Percentiles rank a stretch among this genome's conserved stretches.
These are phyloP conservation scores for Urosaurus nigricauda DNA, from an alignment of 2,797 vertebrate species.

Conservation along the genomic window DNA sequence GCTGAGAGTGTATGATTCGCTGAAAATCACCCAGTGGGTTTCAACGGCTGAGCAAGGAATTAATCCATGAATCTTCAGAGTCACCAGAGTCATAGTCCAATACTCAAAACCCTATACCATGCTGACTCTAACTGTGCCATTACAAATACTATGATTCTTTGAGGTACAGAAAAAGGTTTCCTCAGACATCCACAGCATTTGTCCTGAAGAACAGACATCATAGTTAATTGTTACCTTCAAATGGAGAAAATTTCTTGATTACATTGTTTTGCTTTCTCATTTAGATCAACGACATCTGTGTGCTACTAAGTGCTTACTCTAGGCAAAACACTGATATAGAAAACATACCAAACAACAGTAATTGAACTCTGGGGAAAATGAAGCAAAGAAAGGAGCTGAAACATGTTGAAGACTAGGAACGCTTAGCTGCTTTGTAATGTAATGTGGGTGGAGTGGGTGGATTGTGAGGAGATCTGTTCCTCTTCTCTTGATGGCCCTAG, in stretches of 20 bases:
- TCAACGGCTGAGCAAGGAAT: too few species aligned
- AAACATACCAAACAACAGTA: constrained; percentile 36
- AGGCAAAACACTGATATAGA: constrained; percentile 42
- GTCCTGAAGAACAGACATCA: neutral
- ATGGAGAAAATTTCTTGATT: constrained; percentile 24
- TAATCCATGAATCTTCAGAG: too few species aligned
- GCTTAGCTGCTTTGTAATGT: constrained; percentile 16
- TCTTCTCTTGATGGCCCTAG: neutral
- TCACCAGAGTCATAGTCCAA: too few species aligned
- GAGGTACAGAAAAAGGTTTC: neutral
- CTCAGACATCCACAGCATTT: constrained; percentile 20
- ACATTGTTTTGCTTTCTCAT: constrained; percentile 12
- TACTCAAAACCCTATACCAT: too few species aligned
- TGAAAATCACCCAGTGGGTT: too few species aligned
- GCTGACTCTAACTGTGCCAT: too few species aligned
- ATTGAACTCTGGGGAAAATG: constrained; percentile 27
- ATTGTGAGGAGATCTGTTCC: neutral
- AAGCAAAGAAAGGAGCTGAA: constrained; percentile 8
- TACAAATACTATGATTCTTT: neutral
- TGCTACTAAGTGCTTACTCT: constrained; percentile 36
- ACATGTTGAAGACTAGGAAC: neutral
- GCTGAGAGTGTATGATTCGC: too few species aligned
- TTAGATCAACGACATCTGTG: neutral
- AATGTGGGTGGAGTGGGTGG: neutral
- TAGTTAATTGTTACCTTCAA: constrained; percentile 19